phyloP scores from a whole-genome alignment of 2,797 vertebrate species.

The Chloroceryle amazona region DNA sequence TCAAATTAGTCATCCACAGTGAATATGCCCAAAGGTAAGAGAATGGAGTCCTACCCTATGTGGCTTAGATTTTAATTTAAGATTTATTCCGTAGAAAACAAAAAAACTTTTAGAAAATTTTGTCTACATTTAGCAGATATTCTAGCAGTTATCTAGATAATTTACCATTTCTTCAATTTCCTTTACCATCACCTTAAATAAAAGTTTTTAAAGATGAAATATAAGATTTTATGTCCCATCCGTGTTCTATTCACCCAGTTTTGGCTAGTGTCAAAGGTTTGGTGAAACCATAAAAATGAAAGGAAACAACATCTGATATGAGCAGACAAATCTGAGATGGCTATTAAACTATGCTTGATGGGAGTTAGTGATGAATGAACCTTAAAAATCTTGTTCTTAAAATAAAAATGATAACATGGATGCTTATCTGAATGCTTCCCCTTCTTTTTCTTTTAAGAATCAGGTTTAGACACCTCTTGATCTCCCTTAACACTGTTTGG shows the following conservation, averaged over 20 bases:
- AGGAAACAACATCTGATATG: neutral
- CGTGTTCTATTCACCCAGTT: neutral
- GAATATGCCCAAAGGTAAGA: accelerated
- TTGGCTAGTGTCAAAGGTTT: neutral
- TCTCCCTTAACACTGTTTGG: neutral
- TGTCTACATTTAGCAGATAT: neutral
- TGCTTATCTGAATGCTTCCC: neutral
- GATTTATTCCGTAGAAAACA: neutral
- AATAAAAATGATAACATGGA: neutral
- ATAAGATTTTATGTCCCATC: neutral
- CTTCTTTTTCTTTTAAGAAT: neutral
- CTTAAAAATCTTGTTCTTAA: neutral
- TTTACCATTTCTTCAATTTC: neutral
- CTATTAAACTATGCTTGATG: neutral
- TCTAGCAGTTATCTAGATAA: neutral
- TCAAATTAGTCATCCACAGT: neutral
- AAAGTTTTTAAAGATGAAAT: neutral
- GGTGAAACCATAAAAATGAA: neutral
- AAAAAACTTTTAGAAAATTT: neutral
- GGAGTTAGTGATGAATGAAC: neutral
- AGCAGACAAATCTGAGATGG: neutral
- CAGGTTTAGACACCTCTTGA: neutral
- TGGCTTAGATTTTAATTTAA: neutral
- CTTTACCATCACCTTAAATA: neutral
- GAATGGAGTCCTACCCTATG: neutral